Conservation (phyloP, 2,888 invertebrate genomes). For the Chalcis sispes region DNA sequence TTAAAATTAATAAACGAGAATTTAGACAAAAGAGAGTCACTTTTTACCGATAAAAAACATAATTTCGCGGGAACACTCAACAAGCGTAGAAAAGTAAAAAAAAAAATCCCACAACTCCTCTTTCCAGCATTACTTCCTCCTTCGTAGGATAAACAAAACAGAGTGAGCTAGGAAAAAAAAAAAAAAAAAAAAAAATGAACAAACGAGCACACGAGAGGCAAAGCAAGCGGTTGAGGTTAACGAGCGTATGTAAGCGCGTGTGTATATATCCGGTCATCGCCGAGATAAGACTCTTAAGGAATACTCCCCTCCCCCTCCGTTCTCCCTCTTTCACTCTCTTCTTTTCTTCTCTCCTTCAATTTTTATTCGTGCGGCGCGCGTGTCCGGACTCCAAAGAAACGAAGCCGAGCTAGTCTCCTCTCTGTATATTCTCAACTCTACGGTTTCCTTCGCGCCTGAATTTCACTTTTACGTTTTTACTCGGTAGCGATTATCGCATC, state of each 20-base stretch:
- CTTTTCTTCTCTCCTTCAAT: conserved; percentile 20
- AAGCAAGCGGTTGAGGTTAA: too few relatives aligned
- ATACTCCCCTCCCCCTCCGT: not conserved
- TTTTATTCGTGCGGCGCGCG: conserved; percentile 54
- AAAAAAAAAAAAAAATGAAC: not conserved
- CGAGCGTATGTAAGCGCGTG: not conserved
- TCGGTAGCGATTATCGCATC: too few relatives aligned
- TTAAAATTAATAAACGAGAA: too few relatives aligned
- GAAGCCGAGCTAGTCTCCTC: not conserved
- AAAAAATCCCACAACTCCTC: too few relatives aligned
- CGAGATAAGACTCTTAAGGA: conserved; percentile 54
- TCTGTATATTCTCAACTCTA: not conserved
- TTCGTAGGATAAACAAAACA: too few relatives aligned
- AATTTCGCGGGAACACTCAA: too few relatives aligned
- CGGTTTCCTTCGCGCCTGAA: not conserved
- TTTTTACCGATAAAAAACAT: too few relatives aligned
- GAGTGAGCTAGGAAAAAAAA: not conserved
- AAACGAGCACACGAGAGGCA: conserved; percentile 13
- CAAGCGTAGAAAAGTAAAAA: too few relatives aligned
- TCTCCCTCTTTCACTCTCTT: not conserved
- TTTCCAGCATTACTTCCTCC: too few relatives aligned
- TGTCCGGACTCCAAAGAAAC: conserved; percentile 43
- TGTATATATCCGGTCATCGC: conserved; percentile 49
- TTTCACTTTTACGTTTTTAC: too few relatives aligned
- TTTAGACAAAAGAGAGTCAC: too few relatives aligned